These are phyloP conservation scores for Ceratina japonica DNA, from an alignment of 1,140 invertebrate species.

Conservation along the genomic window DNA sequence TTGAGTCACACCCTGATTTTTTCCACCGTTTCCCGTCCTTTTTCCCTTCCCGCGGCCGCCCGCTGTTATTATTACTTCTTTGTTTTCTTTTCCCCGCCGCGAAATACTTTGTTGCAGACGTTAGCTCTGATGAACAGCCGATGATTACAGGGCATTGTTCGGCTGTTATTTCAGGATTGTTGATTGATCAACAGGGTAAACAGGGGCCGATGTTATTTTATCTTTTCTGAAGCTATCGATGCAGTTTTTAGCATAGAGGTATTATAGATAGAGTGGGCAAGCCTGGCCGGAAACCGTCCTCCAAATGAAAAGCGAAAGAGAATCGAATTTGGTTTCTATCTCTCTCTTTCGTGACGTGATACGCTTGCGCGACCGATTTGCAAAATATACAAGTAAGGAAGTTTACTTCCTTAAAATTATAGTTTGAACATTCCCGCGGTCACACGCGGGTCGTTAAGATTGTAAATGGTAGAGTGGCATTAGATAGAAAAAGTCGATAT, in stretches of 20 bases:
- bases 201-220: background rate
- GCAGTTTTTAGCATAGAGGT: background rate
- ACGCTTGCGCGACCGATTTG: too few species aligned
- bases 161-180: background rate
- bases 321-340: too few species aligned
- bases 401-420: too few species aligned
- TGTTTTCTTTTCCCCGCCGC: background rate
- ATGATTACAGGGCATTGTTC: background rate
- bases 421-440: too few species aligned
- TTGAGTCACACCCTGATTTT: conserved; percentile 31
- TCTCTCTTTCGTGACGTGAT: too few species aligned
- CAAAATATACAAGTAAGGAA: too few species aligned
- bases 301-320: too few species aligned
- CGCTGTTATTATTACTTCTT: background rate
- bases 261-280: too few species aligned
- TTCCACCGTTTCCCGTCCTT: background rate
- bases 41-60: background rate
- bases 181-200: background rate
- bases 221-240: background rate
- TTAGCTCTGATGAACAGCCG: background rate
- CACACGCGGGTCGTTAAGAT: too few species aligned
- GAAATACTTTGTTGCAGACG: background rate
- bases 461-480: too few species aligned
- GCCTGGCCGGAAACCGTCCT: too few species aligned
- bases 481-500: too few species aligned